These are phyloP conservation scores for Rhagologus leucostigma DNA, from an alignment of 2,113 vertebrate species.

Conservation along the genomic window DNA sequence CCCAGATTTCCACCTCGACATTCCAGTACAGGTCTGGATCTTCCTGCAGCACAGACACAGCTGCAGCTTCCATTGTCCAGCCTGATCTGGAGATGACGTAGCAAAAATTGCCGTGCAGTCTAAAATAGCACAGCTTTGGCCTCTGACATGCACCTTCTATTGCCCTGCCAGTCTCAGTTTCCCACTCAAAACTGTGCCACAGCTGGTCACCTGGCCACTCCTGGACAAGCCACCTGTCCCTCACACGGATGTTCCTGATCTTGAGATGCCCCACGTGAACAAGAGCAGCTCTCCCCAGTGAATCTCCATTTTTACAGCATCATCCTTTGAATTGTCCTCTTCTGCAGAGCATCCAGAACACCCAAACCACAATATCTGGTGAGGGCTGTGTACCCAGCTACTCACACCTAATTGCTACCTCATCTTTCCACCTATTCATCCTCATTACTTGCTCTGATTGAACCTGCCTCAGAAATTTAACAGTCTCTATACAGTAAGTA, in stretches of 20 bases:
- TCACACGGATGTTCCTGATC: background rate
- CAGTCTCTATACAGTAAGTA: background rate
- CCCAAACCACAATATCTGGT: fast-evolving
- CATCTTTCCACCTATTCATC: background rate
- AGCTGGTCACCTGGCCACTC: background rate
- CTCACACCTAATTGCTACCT: background rate
- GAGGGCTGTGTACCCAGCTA: background rate
- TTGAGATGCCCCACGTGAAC: fast-evolving
- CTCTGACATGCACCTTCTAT: background rate
- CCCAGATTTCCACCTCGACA: background rate
- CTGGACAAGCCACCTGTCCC: background rate
- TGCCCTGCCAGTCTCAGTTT: background rate
- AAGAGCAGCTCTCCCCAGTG: background rate
- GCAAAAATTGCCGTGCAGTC: background rate
- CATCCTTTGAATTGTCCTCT: background rate
- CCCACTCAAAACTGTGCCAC: background rate
- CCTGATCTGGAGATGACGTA: background rate
- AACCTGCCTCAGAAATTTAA: background rate
- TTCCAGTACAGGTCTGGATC: background rate
- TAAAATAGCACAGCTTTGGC: background rate
- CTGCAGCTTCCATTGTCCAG: background rate
- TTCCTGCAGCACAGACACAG: background rate
- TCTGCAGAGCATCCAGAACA: background rate
- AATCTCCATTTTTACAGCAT: background rate
- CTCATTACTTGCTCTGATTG: background rate